Percentiles rank a stretch among this genome's conserved stretches.
phyloP scores from a whole-genome alignment of 2,113 vertebrate genomes.

The pig (Sus scrofa) region T2T-Sscrofa CM000824.6:78814001-78814500 shows the following conservation, averaged over 20 bases:
- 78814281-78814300: not conserved
- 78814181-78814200: not conserved
- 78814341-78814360: not conserved
- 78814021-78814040: not conserved
- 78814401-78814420: constrained; percentile 9
- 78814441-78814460: not conserved
- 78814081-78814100: not conserved
- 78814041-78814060: not conserved
- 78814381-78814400: not conserved
- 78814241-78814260: not conserved
- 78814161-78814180: not conserved
- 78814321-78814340: not conserved
- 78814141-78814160: not conserved
- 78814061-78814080: not conserved
- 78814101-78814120: not conserved
- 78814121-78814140: not conserved
- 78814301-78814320: not conserved
- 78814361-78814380: not conserved
- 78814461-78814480: not conserved
- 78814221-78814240: not conserved
- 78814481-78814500: constrained; percentile 46
- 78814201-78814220: not conserved
- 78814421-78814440: not conserved
- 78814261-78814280: too few relatives aligned
- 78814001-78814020: not conserved